phyloP scores from a whole-genome alignment of 2,888 invertebrate genomes.

The Unio delphinus region DNA sequence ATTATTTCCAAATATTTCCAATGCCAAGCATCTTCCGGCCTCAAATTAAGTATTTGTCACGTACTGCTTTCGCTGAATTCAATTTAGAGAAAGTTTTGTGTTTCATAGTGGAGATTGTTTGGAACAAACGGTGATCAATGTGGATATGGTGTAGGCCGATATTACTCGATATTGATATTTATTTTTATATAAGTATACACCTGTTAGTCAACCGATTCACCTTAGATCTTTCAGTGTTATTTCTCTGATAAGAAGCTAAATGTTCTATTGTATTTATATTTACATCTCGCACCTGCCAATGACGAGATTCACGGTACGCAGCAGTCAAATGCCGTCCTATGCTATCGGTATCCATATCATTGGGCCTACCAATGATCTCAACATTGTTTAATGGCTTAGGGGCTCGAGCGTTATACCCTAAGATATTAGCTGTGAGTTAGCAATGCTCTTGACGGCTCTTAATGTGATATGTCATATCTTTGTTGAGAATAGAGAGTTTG shows the following conservation, averaged over 20 bases:
- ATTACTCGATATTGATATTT: constrained; percentile 19
- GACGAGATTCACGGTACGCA: constrained; percentile 1
- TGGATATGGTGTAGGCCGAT: constrained; percentile 6
- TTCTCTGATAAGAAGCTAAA: constrained; percentile 41
- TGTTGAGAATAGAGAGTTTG: too few relatives aligned
- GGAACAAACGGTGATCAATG: constrained; percentile 3
- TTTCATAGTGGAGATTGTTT: constrained; percentile 2
- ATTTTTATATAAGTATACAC: constrained; percentile 32
- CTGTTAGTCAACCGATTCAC: constrained; percentile 29
- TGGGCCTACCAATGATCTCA: constrained; percentile 11
- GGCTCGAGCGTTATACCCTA: constrained; percentile 19
- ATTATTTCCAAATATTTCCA: too few relatives aligned
- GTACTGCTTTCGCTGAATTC: constrained; percentile 6
- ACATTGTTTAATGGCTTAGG: constrained; percentile 23
- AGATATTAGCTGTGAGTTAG: constrained; percentile 32
- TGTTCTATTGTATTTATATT: constrained; percentile 39
- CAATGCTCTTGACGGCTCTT: constrained; percentile 28
- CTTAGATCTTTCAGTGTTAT: constrained; percentile 33
- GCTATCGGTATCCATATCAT: constrained; percentile 9
- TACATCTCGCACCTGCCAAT: constrained; percentile 44
- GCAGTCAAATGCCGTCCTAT: constrained; percentile 1
- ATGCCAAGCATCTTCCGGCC: too few relatives aligned
- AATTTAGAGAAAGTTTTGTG: constrained; percentile 4
- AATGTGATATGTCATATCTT: constrained; percentile 24
- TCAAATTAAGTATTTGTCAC: constrained; percentile 10